A percentile compares a stretch with the other conserved stretches of the same genome.
These are phyloP conservation scores for Paramormyrops kingsleyae DNA, from an alignment of 2,113 vertebrate species.

Conservation along the genomic window DNA sequence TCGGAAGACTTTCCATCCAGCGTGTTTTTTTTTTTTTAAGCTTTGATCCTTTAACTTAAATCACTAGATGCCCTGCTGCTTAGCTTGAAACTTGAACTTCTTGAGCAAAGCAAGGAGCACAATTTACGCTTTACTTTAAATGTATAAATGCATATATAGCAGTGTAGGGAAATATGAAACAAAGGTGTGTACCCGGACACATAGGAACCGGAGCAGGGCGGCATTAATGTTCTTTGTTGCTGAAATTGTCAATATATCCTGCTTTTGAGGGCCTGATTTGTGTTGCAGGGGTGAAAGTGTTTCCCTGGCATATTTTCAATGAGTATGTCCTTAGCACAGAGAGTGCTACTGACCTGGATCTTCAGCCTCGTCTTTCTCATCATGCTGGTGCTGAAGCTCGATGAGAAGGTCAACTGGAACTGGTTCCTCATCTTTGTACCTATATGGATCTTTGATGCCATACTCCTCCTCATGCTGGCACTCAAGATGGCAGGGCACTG, in stretches of 20 bases:
- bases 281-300: conserved; percentile 23
- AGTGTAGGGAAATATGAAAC: not conserved
- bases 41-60: not conserved
- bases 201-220: not conserved
- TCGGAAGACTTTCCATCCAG: not conserved
- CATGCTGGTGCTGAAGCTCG: conserved; percentile 88
- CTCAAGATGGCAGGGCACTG: conserved; percentile 88
- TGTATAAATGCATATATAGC: not conserved
- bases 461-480: conserved; percentile 83
- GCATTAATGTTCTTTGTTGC: not conserved
- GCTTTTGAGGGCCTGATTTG: not conserved
- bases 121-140: not conserved
- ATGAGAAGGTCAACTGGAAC: conserved; percentile 89
- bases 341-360: conserved; percentile 89
- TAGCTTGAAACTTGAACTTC: not conserved
- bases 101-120: not conserved
- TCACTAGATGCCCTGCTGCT: not conserved
- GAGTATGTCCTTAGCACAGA: conserved; percentile 95
- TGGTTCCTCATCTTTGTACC: conserved; percentile 95
- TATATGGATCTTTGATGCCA: conserved; percentile 88
- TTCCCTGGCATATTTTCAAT: conserved; percentile 64
- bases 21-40: not conserved
- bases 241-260: not conserved
- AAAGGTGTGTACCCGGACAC: not conserved
- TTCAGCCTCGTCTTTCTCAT: conserved; percentile 88